Conservation (phyloP, 2,113 vertebrate species). For the Polypterus senegalus region DNA sequence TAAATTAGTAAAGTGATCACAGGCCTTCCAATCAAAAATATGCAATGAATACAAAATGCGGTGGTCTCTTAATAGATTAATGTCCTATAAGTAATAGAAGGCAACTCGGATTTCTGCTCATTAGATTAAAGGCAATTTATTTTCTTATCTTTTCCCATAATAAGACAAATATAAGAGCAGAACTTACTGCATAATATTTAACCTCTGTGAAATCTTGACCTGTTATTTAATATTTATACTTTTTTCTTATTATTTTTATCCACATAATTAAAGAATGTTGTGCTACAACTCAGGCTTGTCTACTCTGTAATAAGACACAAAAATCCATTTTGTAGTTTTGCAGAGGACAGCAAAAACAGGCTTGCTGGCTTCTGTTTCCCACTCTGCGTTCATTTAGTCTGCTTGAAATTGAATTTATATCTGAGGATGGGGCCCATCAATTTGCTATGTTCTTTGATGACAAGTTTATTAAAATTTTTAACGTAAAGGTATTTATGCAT, state of each 20-base stretch:
- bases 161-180: constrained; percentile 1
- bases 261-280: constrained; percentile 3
- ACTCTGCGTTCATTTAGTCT: constrained; percentile 29
- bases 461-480: constrained; percentile 67
- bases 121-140: neutral
- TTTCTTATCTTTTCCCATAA: constrained; percentile 5
- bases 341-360: constrained; percentile 43
- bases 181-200: constrained; percentile 2
- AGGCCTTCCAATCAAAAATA: too few relatives aligned
- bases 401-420: constrained; percentile 42
- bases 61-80: neutral
- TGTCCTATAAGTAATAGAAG: too few relatives aligned
- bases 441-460: constrained; percentile 52
- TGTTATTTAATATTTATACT: neutral
- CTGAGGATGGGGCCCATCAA: constrained; percentile 47
- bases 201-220: neutral
- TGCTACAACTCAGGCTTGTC: neutral
- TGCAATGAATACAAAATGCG: too few relatives aligned
- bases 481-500: constrained; percentile 44
- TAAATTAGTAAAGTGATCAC: too few relatives aligned
- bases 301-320: constrained; percentile 18
- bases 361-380: constrained; percentile 4
- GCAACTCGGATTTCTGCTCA: neutral
- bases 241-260: constrained; percentile 10
- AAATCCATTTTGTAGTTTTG: constrained; percentile 36